phyloP scores from a whole-genome alignment of 2,797 vertebrate genomes.

The Gymnothorax reevesii region DNA sequence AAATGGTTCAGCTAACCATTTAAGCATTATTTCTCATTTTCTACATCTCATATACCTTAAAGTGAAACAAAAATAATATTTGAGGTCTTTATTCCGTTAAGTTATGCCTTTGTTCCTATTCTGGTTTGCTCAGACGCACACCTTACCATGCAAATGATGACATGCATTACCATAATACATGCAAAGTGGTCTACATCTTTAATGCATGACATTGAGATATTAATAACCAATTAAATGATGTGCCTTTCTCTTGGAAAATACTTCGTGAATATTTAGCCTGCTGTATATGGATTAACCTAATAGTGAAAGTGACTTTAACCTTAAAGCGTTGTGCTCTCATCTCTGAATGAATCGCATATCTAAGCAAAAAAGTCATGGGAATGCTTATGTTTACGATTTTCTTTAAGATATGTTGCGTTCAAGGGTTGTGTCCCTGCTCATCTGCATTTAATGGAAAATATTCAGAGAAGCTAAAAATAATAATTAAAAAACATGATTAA shows the following conservation, averaged over 20 bases:
- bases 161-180: slow-evolving; percentile 73
- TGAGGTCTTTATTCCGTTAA: slow-evolving; percentile 39
- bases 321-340: slow-evolving; percentile 17
- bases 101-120: slow-evolving; percentile 40
- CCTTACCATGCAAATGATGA: slow-evolving; percentile 62
- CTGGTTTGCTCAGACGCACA: slow-evolving; percentile 49
- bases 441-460: slow-evolving; percentile 9
- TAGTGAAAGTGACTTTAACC: slow-evolving; percentile 10
- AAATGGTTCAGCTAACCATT: background rate
- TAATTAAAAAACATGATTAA: background rate
- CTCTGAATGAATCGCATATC: slow-evolving; percentile 14
- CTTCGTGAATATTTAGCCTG: slow-evolving; percentile 32
- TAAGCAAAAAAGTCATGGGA: background rate
- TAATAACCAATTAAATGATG: slow-evolving; percentile 57
- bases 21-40: background rate
- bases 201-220: slow-evolving; percentile 73
- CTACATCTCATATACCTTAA: background rate
- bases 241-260: slow-evolving; percentile 32
- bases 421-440: background rate
- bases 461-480: background rate
- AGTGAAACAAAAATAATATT: slow-evolving; percentile 35
- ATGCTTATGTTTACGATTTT: background rate
- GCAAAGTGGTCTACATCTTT: slow-evolving; percentile 66
- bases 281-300: slow-evolving; percentile 34
- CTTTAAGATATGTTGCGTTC: background rate